Evolutionary conservation across 2,113 vertebrate genomes (phyloP), one percentile per base, ranked within the genome.

Genomic region (Pavo muticus): DNA sequence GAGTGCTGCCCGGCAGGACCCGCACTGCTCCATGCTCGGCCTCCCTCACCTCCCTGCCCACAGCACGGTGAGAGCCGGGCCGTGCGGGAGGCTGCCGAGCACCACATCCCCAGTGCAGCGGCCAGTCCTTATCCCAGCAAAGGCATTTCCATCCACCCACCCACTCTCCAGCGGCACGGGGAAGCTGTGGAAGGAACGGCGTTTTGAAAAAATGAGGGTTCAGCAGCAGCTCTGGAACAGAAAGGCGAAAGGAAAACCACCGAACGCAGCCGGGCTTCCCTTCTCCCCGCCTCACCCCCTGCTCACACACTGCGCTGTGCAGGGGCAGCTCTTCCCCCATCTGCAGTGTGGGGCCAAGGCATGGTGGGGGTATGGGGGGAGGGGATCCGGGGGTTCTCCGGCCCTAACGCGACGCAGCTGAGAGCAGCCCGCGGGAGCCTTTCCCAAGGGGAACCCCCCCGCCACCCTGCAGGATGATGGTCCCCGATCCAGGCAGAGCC

Each of bases 231-330:
- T 79, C 59, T 1, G 5, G 75, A 82, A 27, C 11, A 68, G 47
- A 81, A 90, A 83, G 92, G 75, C 57, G 24, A 52, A 84, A 68
- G 52, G 35, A 74, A 84, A 68, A 21, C 24, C 85, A 72, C 25
- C 60, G 4, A 77, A 72, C 0, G 0, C 67, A 79, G 52, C 57
- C 40, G 39, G 56, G 59, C 18, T 82, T 72, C 59, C 10, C 35
- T 39, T 47, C 75, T 65, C 65, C 35, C 57, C 1, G 2, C 17
- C 42, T 50, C 30, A 74, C 48, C 2, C 2, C 75, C 42, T 0
- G 0, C 64, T 61, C 0, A 0, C 45, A 10, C 2, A 0, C 25
- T 15, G 78, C n/a, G 32, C 75, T 13, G 40, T 11, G 44, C 65
- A 8, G 35, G 50, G 0, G 39, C 2, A 1, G 45, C 20, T 73